Evolutionary conservation across 1,140 invertebrate species (phyloP), one percentile per base, ranked within the genome.

Genomic region (Drosophila quadrilineata): DNA sequence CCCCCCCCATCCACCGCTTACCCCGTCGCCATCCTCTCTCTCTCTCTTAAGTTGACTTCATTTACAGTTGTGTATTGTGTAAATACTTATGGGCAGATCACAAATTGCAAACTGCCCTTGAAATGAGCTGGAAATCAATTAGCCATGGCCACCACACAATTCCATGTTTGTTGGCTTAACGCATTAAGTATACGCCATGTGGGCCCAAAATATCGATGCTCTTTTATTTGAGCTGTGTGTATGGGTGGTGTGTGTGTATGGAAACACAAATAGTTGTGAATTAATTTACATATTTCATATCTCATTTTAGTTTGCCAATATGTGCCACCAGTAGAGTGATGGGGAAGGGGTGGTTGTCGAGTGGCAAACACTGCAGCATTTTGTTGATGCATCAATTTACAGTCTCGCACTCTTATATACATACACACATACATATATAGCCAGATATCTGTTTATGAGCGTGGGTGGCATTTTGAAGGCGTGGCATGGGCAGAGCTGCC

Each of bases 351-450:
- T 3, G 17, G n/a, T n/a, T n/a, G n/a, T n/a, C 24, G 9, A 28
- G 26, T 2, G 4, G 45, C 36, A 40, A 45, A 59, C 36, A 28
- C 33, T 54, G 40, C 21, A 46, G 43, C 21, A 70, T 66, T 79
- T 79, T 77, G 75, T 73, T 77, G 64, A 57, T 74, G 53, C 67
- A 70, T 66, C 65, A 79, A 74, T 74, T 66, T 80, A 59, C 70
- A 58, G 38, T 29, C 35, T 48, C 50, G 65, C 68, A 77, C 40
- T 52, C 53, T 38, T 52, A 26, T 48, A 29, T 46, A 38, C 43
- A 48, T 58, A n/a, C n/a, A n/a, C n/a, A n/a, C n/a, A n/a, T n/a
- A n/a, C n/a, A n/a, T n/a, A n/a, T n/a, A n/a, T n/a, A n/a, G n/a
- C n/a, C n/a, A n/a, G 31, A 58, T 75, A 64, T 74, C 58, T 66